phyloP scores from a whole-genome alignment of 2,797 vertebrate genomes.

The Oreortyx pictus region DNA sequence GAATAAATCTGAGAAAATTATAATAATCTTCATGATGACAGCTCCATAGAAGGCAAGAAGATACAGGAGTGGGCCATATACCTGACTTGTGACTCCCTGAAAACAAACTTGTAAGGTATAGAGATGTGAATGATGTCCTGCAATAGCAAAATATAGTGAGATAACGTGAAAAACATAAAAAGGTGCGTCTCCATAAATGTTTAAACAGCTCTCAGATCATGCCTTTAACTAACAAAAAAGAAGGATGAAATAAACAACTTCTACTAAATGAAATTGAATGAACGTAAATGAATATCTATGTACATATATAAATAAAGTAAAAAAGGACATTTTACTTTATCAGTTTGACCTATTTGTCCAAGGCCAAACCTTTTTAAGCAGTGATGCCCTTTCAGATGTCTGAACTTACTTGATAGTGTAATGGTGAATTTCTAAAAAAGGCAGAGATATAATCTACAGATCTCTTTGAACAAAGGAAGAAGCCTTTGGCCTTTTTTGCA shows the following conservation, averaged over 20 bases:
- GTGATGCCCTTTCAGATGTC: neutral
- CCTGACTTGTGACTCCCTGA: neutral
- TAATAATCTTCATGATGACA: neutral
- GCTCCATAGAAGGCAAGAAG: neutral
- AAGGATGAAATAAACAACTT: neutral
- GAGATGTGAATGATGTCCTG: neutral
- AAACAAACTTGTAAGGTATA: neutral
- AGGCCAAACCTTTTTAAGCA: neutral
- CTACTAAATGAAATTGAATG: neutral
- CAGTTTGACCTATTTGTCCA: neutral
- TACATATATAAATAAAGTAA: neutral
- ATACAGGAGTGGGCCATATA: neutral
- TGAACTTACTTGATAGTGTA: neutral
- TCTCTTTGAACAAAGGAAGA: neutral
- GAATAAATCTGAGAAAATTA: neutral
- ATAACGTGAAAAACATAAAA: neutral
- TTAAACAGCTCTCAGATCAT: neutral
- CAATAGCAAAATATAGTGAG: neutral
- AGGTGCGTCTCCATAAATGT: accelerated
- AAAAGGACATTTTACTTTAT: neutral
- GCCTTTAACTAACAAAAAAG: neutral
- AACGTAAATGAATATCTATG: neutral
- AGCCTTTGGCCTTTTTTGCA: neutral
- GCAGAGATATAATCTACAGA: neutral
- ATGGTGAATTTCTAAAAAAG: neutral